phyloP scores from a whole-genome alignment of 2,888 invertebrate genomes.

The Cheilosia variabilis region DNA sequence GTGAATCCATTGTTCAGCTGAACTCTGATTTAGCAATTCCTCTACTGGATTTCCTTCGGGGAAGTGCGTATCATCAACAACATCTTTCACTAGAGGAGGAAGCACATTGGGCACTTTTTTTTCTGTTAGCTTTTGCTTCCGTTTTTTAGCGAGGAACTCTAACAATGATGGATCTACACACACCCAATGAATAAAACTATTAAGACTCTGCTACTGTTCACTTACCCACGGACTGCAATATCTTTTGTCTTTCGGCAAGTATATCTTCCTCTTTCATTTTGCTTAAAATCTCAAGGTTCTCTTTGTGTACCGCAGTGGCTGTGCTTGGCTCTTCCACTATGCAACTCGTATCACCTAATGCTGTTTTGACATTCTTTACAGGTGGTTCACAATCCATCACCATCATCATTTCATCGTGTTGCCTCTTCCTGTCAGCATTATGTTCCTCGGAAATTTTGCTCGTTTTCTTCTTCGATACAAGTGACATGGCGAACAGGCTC shows the following conservation, averaged over 20 bases:
- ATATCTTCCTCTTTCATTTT: constrained; percentile 91
- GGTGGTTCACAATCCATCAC: constrained; percentile 72
- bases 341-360: constrained; percentile 75
- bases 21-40: constrained; percentile 86
- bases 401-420: constrained; percentile 52
- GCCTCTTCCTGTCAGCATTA: constrained; percentile 27
- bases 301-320: constrained; percentile 87
- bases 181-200: neutral
- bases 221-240: constrained; percentile 85
- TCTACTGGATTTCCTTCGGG: constrained; percentile 83
- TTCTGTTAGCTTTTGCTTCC: constrained; percentile 66
- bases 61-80: constrained; percentile 39
- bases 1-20: constrained; percentile 90
- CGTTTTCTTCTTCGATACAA: constrained; percentile 80
- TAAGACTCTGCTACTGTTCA: neutral
- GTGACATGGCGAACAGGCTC: constrained; percentile 85
- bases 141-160: constrained; percentile 78
- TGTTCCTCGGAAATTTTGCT: neutral
- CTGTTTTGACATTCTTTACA: constrained; percentile 46
- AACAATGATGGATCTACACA: constrained; percentile 80
- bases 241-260: constrained; percentile 88
- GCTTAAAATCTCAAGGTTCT: constrained; percentile 88
- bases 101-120: neutral
- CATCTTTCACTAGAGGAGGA: neutral
- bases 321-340: constrained; percentile 84